Evolutionary conservation across 2,888 invertebrate genomes (phyloP), one percentile per base, ranked within the genome.

Genomic region (Brenthis daphne): DNA sequence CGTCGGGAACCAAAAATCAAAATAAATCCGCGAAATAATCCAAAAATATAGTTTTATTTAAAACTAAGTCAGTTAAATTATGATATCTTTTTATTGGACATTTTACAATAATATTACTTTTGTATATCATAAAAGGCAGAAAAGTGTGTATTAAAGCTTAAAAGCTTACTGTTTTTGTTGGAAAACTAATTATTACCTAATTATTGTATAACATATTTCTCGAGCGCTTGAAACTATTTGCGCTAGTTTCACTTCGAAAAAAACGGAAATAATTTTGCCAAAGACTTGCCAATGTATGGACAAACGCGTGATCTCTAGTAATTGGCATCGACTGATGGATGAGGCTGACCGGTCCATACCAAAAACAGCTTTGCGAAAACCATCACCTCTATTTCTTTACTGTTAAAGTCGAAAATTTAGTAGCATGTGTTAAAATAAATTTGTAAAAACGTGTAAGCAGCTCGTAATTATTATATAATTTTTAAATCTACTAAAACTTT

Each of bases 251-350:
- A 51, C 24, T 57, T 68, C 55, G 61, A 70, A 67, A 75, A 20
- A 74, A 74, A 75, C 73, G 76, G 82, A 83, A 85, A 88, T 87
- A 88, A 85, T 87, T 85, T 83, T 88, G 85, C 82, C 85, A 83
- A 77, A 76, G 85, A 87, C 85, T 83, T 88, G 85, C 82, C 85
- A 84, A 77, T 76, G 73, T 74, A 69, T 77, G 77, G 81, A 79
- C 80, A 79, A 82, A 88, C 84, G 86, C 88, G 87, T 88, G 89
- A 89, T 87, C 86, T 81, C 79, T 82, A 84, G 89, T 91, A 90
- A 91, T 90, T 91, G 90, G 89, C 85, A 73, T 75, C 79, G 76
- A 75, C 85, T 86, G 88, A 84, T 84, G 82, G 82, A 82, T 83
- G 82, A 77, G 79, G 77, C 76, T 71, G 71, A 74, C 77, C 76